Evolutionary conservation across 2,888 invertebrate species (phyloP).

Genomic region (Xylota sylvarum): DNA sequence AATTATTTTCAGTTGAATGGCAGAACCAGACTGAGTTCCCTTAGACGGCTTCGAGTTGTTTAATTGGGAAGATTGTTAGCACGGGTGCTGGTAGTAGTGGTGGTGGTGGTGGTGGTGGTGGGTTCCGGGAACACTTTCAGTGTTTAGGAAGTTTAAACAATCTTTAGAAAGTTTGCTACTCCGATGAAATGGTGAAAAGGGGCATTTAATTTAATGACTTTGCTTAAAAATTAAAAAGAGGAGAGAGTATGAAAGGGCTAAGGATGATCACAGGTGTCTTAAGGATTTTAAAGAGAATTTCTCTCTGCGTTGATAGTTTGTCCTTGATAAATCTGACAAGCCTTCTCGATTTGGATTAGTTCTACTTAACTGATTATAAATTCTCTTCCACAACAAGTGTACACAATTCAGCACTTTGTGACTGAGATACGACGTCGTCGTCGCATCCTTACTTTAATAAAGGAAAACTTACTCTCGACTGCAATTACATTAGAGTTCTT

Average conservation of each 20-base stretch:
- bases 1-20: conserved; percentile 69
- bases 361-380: no score
- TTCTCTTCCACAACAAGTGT: no score
- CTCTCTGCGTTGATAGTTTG: no score
- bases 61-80: conserved; percentile 37
- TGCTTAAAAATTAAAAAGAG: conserved; percentile 41
- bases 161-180: conserved; percentile 55
- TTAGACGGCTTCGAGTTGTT: conserved; percentile 20
- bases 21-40: neutral
- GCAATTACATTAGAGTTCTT: no score
- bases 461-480: no score
- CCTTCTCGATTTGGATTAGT: no score
- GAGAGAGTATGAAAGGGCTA: neutral
- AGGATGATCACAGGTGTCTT: conserved; percentile 17
- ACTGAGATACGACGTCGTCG: no score
- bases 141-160: conserved; percentile 59
- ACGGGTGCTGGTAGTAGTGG: no score
- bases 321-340: conserved; percentile 33
- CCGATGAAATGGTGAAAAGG: conserved; percentile 32
- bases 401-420: no score
- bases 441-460: no score
- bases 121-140: conserved; percentile 23
- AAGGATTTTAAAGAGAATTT: conserved; percentile 28
- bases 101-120: neutral
- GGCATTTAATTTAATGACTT: conserved; percentile 63